Base-by-base conservation (phyloP, 1,140 invertebrate species). In the Platyscapa corneri region DNA sequence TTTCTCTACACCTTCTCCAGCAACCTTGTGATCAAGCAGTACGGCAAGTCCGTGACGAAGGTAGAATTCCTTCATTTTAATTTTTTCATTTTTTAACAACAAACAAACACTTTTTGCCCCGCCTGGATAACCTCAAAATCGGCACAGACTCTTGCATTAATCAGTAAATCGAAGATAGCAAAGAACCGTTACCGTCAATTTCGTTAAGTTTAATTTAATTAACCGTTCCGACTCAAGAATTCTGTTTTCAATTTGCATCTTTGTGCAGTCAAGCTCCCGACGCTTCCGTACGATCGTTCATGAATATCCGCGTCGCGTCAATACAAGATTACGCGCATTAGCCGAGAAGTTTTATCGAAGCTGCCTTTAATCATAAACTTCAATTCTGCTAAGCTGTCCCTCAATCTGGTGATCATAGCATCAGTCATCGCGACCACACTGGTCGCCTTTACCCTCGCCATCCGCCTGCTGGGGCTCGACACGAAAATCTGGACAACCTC, bases 11-110 rank as follows among this genome's bases (percentile, higher is more conserved):
- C 77, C 34, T 67, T 74, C 32, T 74, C 77, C 1, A 85, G 49
- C 1, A 34, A 85, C 20, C 65, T 85, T 1, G 77, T 85, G 10
- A 32, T 85, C 27, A 85, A 64, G n/a, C 83, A 85, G 67, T 80
- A 80, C 53, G 37, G 67, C 5, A 74, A 74, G 18, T 39, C 76
- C 8, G 60, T 53, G 5, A 79, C 34, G 37, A 79, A 64, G 34
- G 72, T 72, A 72, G 3, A 5, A 12, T 12, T 46, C 42, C 5
- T 46, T 46, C 12, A 46, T 46, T 12, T 46, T 46, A 46, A 7
- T 46, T 46, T 46, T 46, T 46, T 46, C 12, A 46, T 46, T 46
- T 7, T 12, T 46, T 46, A 46, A n/a, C n/a, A n/a, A n/a, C n/a
- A n/a, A n/a, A n/a, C n/a, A n/a, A n/a, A n/a, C n/a, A n/a, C n/a